Evolutionary conservation across 2,113 vertebrate species (phyloP), one percentile per base, ranked within the genome.

Genomic region (Geococcyx californianus): DNA sequence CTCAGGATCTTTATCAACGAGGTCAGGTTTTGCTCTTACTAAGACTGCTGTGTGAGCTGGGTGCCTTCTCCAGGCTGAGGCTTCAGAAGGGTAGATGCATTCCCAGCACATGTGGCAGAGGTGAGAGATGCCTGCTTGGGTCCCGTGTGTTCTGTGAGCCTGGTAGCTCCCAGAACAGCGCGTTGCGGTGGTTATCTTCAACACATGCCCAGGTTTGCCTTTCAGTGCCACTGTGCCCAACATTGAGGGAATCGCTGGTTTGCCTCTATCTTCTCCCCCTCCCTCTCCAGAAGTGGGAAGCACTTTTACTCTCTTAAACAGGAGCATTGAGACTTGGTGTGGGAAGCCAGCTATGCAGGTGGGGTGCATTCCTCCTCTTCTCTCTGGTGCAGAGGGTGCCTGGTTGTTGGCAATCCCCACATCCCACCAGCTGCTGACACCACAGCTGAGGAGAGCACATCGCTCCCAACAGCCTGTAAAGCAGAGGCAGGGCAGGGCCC

Each of bases 401-500:
- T 10, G 55, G 67, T 24, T 34, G 38, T 26, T 0, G 2, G 60
- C 67, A 52, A 3, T 9, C 51, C 26, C n/a, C 24, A 7, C 1
- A 1, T 38, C 51, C 31, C 0, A 1, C 33, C 4, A 4, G 25
- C 33, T 26, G 17, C n/a, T 40, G 6, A 16, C 0, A 1, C 59
- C 21, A 2, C 17, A 40, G 44, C 29, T 1, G 1, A 58, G 40
- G 44, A 23, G 49, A 84, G 52, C 4, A 6, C 33, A 9, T 54
- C 60, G 2, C 34, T 79, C 20, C 23, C 10, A 11, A 4, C 14
- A 15, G 58, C 6, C 0, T 5, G 18, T 26, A 20, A 52, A 83
- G 49, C 51, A 66, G 62, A 70, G 33, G 67, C 25, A 84, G 28
- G 28, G 45, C 38, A 87, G 40, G 21, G 25, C 26, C n/a, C 25